These are phyloP conservation scores for Allolobophora icterica DNA, from an alignment of 2,888 invertebrate species.

Conservation along the genomic window DNA sequence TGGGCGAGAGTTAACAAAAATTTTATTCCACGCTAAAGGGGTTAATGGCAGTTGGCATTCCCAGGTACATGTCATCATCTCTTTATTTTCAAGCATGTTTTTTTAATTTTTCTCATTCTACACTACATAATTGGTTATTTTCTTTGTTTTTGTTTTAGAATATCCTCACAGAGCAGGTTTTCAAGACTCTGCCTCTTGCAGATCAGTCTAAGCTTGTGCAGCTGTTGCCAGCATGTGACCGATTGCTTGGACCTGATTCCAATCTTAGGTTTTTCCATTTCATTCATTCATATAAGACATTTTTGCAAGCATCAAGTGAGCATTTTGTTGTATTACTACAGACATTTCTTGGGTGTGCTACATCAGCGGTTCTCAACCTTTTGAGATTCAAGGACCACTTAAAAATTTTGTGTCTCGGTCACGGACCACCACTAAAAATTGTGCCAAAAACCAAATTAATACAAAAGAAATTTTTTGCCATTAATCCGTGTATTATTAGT, in stretches of 20 bases:
- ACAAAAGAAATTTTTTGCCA: no score
- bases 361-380: no score
- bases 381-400: no score
- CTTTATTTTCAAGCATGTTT: neutral
- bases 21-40: no score
- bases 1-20: no score
- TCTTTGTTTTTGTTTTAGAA: neutral
- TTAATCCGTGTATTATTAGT: no score
- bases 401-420: no score
- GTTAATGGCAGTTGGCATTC: neutral
- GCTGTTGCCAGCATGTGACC: constrained; percentile 14
- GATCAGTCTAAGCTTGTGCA: neutral
- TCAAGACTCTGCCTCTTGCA: neutral
- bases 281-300: neutral
- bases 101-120: neutral
- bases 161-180: constrained; percentile 13
- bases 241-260: neutral
- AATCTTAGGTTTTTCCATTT: neutral
- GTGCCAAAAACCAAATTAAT: no score
- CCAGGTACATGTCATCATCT: neutral
- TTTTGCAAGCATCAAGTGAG: neutral
- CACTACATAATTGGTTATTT: neutral
- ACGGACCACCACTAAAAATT: no score
- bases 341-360: no score
- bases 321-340: neutral